Conservation (phyloP, 2,888 invertebrate species). For the Timema podura region DNA sequence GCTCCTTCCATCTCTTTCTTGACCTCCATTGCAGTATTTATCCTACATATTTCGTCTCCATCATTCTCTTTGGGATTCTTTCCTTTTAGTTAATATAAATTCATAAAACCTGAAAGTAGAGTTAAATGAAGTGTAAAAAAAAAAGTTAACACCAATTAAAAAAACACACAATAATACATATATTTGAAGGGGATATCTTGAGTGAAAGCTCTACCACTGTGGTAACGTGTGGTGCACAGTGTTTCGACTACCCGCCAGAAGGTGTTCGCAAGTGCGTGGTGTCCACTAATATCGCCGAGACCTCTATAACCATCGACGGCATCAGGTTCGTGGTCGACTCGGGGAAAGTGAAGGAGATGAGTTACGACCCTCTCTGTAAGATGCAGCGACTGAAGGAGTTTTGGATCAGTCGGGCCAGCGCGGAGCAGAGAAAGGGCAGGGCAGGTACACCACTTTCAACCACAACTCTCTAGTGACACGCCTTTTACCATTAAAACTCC, state of each 20-base stretch:
- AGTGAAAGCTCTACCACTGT: too few species aligned
- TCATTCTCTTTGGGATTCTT: conserved; percentile 23
- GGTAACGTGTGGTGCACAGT: not conserved
- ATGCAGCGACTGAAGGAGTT: conserved; percentile 91
- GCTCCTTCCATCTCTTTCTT: too few species aligned
- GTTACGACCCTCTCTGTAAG: conserved; percentile 84
- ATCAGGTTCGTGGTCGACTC: conserved; percentile 96
- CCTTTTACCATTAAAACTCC: too few species aligned
- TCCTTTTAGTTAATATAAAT: conserved; percentile 23
- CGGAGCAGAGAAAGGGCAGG: conserved; percentile 93
- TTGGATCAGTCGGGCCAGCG: conserved; percentile 96
- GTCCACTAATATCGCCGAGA: conserved; percentile 98
- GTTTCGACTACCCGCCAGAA: conserved; percentile 90
- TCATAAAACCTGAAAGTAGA: too few species aligned
- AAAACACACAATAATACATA: too few species aligned
- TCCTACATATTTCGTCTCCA: too few species aligned
- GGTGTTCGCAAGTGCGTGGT: conserved; percentile 94
- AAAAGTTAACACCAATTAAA: not conserved
- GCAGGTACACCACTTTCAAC: conserved; percentile 52
- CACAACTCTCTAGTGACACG: too few species aligned
- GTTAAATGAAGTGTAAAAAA: not conserved
- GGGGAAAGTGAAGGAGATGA: conserved; percentile 97
- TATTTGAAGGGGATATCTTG: not conserved
- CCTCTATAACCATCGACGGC: conserved; percentile 97
- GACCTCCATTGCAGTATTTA: too few species aligned